phyloP scores from a whole-genome alignment of 2,113 vertebrate genomes.

The Eulemur rufifrons region DNA sequence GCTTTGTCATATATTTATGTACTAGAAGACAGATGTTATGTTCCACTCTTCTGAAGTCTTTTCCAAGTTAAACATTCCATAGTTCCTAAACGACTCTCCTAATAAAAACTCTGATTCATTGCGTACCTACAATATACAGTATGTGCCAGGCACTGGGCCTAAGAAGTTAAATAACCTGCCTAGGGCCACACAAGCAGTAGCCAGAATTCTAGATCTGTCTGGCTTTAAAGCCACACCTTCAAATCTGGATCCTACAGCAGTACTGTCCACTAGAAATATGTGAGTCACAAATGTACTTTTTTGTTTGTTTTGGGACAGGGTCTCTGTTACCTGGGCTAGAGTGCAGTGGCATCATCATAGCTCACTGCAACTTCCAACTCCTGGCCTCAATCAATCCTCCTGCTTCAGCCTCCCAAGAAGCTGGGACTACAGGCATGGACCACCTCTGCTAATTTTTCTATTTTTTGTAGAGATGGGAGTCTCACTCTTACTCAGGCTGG shows the following conservation, averaged over 20 bases:
- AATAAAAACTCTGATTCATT: conserved; percentile 39
- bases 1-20: background rate
- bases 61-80: conserved; percentile 27
- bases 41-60: background rate
- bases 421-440: too few relatives aligned
- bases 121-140: background rate
- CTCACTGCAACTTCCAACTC: too few relatives aligned
- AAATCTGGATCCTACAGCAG: background rate
- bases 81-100: conserved; percentile 27
- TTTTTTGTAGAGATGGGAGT: too few relatives aligned
- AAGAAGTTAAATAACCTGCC: conserved; percentile 10
- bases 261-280: background rate
- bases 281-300: background rate
- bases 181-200: background rate
- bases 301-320: too few relatives aligned
- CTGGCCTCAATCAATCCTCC: too few relatives aligned
- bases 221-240: background rate
- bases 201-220: background rate
- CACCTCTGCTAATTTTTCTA: too few relatives aligned
- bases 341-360: too few relatives aligned
- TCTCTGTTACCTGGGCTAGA: too few relatives aligned
- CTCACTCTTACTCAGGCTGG: too few relatives aligned
- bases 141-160: background rate
- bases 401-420: too few relatives aligned
- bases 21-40: background rate